Evolutionary conservation across 2,888 invertebrate species (phyloP).

Genomic region (Diaphora mendica): DNA sequence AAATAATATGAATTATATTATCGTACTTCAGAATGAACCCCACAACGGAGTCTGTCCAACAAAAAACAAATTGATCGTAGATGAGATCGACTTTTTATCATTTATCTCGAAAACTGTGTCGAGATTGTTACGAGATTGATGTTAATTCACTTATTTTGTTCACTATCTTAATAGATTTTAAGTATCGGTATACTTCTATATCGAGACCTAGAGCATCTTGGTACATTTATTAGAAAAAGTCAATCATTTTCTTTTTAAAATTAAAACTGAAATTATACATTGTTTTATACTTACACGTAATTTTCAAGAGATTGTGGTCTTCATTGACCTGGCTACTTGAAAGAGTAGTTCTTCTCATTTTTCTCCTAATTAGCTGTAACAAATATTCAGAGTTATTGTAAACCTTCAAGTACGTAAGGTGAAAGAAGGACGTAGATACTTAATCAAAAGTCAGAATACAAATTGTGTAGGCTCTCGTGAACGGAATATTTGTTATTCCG

Average conservation of each 20-base stretch:
- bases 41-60: slow-evolving; percentile 43
- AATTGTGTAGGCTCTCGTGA: slow-evolving; percentile 1
- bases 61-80: slow-evolving; percentile 59
- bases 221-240: neutral
- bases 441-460: neutral
- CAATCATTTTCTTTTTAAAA: neutral
- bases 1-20: slow-evolving; percentile 24
- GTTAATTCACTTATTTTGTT: slow-evolving; percentile 28
- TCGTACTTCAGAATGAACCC: slow-evolving; percentile 44
- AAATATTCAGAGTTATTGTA: neutral
- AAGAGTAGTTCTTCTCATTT: too few species aligned
- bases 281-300: too few species aligned
- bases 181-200: slow-evolving; percentile 16
- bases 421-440: neutral
- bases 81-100: slow-evolving; percentile 57
- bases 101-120: slow-evolving; percentile 61
- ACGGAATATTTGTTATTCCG: slow-evolving; percentile 30
- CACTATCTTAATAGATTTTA: slow-evolving; percentile 43
- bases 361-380: too few species aligned
- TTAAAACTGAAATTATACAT: neutral
- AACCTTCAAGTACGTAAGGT: neutral
- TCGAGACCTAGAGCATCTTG: neutral
- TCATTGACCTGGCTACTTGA: neutral
- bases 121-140: slow-evolving; percentile 59
- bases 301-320: too few species aligned